Conservation (phyloP, 64 coral and sea anemone species). For the Exaiptasia diaphana region DNA sequence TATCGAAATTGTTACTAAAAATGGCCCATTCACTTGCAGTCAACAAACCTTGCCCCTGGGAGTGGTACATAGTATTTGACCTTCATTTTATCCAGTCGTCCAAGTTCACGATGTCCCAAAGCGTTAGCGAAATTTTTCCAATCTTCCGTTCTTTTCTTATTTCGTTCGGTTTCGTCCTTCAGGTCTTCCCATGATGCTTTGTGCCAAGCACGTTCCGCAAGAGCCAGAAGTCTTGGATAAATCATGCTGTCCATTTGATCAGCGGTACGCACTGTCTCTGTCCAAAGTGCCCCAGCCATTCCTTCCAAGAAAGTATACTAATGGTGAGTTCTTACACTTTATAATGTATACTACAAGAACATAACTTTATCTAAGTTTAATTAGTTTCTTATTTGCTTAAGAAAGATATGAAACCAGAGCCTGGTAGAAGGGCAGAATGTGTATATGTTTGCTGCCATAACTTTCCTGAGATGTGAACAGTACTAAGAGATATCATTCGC, state of each 20-base stretch:
- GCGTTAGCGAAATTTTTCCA: constrained; percentile 63
- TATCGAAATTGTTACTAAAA: too few species aligned
- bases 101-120: constrained; percentile 63
- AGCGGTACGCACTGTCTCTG: constrained; percentile 77
- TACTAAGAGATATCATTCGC: too few species aligned
- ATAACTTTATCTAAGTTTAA: too few species aligned
- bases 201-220: constrained; percentile 83
- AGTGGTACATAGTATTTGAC: constrained; percentile 62
- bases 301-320: too few species aligned
- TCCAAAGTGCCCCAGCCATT: constrained; percentile 74
- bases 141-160: constrained; percentile 22
- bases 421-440: too few species aligned
- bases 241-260: constrained; percentile 77
- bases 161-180: constrained; percentile 29
- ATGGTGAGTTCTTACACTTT: too few species aligned
- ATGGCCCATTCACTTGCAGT: too few species aligned
- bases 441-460: too few species aligned
- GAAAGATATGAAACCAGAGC: too few species aligned
- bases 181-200: constrained; percentile 63
- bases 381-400: too few species aligned
- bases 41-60: constrained; percentile 73
- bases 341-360: too few species aligned
- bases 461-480: too few species aligned
- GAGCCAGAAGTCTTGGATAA: constrained; percentile 70
- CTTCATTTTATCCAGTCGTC: constrained; percentile 44